Conservation (phyloP, 2,113 vertebrate species). For the Globicephala melas region DNA sequence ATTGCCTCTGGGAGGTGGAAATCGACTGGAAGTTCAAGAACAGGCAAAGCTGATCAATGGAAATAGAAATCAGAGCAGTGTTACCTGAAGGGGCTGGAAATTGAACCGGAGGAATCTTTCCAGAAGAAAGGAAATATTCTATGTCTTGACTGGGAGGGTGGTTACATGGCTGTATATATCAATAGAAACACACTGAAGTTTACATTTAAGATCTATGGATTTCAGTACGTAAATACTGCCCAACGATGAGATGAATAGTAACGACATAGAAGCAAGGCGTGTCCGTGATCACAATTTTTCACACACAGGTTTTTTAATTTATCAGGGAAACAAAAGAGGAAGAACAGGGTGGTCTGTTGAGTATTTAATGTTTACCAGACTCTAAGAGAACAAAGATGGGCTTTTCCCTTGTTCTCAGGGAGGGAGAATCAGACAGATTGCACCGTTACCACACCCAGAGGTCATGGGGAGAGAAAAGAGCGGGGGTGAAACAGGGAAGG, state of each 20-base stretch:
- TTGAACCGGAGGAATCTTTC: neutral
- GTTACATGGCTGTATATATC: neutral
- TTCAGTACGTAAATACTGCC: neutral
- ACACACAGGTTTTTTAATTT: neutral
- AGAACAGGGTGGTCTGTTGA: neutral
- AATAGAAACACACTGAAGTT: neutral
- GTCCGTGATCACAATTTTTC: neutral
- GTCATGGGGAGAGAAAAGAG: neutral
- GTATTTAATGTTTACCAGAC: neutral
- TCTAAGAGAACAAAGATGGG: neutral
- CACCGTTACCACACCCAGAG: neutral
- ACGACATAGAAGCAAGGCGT: neutral
- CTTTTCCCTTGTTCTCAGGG: neutral
- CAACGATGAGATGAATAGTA: neutral
- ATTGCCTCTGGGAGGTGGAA: neutral
- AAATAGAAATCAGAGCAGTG: neutral
- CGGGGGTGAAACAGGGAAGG: neutral
- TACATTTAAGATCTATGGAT: neutral
- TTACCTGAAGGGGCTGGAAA: neutral
- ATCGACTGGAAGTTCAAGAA: neutral
- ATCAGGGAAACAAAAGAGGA: neutral
- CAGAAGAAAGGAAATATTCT: neutral
- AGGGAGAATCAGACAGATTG: neutral
- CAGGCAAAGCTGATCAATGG: neutral
- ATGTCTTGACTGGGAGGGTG: neutral